These are phyloP conservation scores for Leptodactylus fuscus DNA, from an alignment of 2,113 vertebrate genomes.

Conservation along the genomic window DNA sequence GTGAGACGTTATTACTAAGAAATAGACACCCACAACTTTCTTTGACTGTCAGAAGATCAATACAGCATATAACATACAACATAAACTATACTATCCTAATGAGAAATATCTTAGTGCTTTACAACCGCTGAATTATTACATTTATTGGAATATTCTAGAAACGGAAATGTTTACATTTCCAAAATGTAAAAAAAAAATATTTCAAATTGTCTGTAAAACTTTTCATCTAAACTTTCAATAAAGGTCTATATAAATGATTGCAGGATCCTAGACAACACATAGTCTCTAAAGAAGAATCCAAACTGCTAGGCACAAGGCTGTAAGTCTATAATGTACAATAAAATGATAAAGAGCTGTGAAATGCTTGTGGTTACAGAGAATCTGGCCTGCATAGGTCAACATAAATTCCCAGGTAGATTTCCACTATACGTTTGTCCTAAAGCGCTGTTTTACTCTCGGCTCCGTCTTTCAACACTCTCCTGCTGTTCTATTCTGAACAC, in stretches of 20 bases:
- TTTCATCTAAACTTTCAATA: neutral
- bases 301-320: conserved; percentile 27
- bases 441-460: conserved; percentile 63
- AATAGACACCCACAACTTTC: too few species aligned
- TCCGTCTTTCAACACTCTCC: conserved; percentile 67
- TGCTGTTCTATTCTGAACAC: conserved; percentile 65
- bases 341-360: conserved; percentile 62
- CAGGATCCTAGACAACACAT: neutral
- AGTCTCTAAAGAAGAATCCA: neutral
- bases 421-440: conserved; percentile 66
- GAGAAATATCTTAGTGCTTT: too few species aligned
- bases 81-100: too few species aligned
- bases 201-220: neutral
- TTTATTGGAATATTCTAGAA: too few species aligned
- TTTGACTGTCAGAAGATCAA: too few species aligned
- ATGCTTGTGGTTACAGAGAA: conserved; percentile 62
- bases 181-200: conserved; percentile 9
- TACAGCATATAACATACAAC: too few species aligned
- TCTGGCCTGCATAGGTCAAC: conserved; percentile 67
- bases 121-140: too few species aligned
- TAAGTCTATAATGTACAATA: conserved; percentile 11
- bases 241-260: neutral
- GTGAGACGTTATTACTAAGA: too few species aligned
- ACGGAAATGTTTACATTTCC: too few species aligned
- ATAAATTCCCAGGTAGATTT: conserved; percentile 70